A percentile compares a stretch with the other conserved stretches of the same genome.
Conservation (phyloP, 2,797 vertebrate genomes). For the Urophycis tenuis region DNA sequence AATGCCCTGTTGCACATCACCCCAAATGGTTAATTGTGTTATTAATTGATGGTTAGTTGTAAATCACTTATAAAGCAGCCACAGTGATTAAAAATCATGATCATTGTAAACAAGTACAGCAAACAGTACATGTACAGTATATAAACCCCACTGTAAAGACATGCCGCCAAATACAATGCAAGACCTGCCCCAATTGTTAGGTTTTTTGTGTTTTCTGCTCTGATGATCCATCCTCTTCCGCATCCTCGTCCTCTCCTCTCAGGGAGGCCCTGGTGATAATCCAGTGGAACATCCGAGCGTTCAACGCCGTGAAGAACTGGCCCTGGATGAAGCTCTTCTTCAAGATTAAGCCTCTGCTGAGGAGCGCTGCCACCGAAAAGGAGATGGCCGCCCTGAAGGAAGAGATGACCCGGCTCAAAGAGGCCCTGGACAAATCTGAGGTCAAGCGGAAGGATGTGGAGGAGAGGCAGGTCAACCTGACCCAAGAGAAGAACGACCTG, state of each 20-base stretch:
- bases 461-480: slow-evolving; percentile 87
- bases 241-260: slow-evolving; percentile 45
- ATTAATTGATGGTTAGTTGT: not conserved
- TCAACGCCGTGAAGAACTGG: slow-evolving; percentile 90
- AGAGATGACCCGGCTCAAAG: slow-evolving; percentile 65
- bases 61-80: no score
- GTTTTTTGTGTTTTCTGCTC: not conserved
- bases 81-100: no score
- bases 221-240: not conserved
- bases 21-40: not conserved
- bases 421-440: slow-evolving; percentile 76
- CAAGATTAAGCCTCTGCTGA: slow-evolving; percentile 89
- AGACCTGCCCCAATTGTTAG: not conserved
- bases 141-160: no score
- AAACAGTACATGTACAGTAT: no score
- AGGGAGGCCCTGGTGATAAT: slow-evolving; percentile 90
- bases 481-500: slow-evolving; percentile 84
- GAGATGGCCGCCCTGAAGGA: slow-evolving; percentile 67
- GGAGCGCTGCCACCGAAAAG: slow-evolving; percentile 83
- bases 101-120: no score
- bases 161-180: not conserved
- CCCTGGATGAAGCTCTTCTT: slow-evolving; percentile 95
- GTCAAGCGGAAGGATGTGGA: slow-evolving; percentile 86
- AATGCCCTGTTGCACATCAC: not conserved
- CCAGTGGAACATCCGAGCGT: slow-evolving; percentile 91